Evolutionary conservation across 2,797 vertebrate genomes (phyloP).

Genomic region (Silurus aristotelis): DNA sequence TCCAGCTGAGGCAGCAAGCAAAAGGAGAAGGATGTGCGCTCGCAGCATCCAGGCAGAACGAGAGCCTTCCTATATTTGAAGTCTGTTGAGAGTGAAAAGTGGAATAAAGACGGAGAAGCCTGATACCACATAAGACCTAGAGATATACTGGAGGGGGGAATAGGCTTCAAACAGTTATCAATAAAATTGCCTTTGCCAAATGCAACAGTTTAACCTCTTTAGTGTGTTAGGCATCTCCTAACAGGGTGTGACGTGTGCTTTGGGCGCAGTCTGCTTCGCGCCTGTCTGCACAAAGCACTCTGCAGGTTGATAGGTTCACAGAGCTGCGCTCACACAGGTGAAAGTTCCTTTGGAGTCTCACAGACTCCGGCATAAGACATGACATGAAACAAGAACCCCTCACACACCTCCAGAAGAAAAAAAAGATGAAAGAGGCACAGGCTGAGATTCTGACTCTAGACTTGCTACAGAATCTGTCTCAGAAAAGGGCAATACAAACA

Average conservation of each 20-base stretch:
- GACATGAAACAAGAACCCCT: slow-evolving; percentile 58
- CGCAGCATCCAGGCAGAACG: slow-evolving; percentile 60
- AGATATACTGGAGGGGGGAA: slow-evolving; percentile 47
- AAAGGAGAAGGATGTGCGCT: slow-evolving; percentile 40
- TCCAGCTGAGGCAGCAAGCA: slow-evolving; percentile 34
- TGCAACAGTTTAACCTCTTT: slow-evolving; percentile 80
- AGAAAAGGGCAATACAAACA: slow-evolving; percentile 36
- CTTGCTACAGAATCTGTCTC: slow-evolving; percentile 36
- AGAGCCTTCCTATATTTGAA: slow-evolving; percentile 67
- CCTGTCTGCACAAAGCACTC: slow-evolving; percentile 71
- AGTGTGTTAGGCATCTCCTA: slow-evolving; percentile 71
- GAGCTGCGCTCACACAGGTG: slow-evolving; percentile 67
- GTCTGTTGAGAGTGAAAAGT: slow-evolving; percentile 72
- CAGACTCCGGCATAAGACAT: slow-evolving; percentile 66
- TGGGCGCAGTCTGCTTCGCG: slow-evolving; percentile 69
- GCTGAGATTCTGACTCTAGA: slow-evolving; percentile 44
- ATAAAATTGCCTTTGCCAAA: slow-evolving; percentile 78
- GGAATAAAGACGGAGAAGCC: slow-evolving; percentile 70
- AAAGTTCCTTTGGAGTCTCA: slow-evolving; percentile 70
- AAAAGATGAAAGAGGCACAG: slow-evolving; percentile 50
- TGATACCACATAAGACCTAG: slow-evolving; percentile 65
- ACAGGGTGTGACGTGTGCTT: slow-evolving; percentile 72
- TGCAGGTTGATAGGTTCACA: slow-evolving; percentile 73
- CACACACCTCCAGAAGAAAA: slow-evolving; percentile 35
- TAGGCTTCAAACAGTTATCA: slow-evolving; percentile 78